These are phyloP conservation scores for Cinclus mexicanus DNA, from an alignment of 2,113 vertebrate species.

Conservation along the genomic window DNA sequence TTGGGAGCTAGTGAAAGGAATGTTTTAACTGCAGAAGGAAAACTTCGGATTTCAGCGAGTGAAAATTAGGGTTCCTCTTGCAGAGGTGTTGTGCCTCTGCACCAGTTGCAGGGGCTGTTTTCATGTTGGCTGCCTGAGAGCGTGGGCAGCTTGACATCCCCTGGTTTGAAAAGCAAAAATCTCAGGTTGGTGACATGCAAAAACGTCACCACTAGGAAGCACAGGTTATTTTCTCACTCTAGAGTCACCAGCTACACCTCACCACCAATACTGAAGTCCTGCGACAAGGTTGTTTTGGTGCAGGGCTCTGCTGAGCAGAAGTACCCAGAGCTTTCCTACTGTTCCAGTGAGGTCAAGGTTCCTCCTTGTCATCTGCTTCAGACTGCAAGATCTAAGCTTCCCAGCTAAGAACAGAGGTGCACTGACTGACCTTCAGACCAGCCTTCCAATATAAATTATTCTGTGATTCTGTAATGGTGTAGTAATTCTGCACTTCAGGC, in stretches of 20 bases:
- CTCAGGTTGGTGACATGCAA: background rate
- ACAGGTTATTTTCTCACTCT: background rate
- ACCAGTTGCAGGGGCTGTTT: background rate
- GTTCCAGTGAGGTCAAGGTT: background rate
- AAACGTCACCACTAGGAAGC: background rate
- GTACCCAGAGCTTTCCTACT: background rate
- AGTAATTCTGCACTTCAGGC: slow-evolving; percentile 10
- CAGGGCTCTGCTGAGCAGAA: background rate
- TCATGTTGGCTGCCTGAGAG: background rate
- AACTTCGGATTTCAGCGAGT: background rate
- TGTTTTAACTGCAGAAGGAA: background rate
- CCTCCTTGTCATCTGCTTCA: background rate
- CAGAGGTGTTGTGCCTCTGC: background rate
- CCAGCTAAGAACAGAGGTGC: background rate
- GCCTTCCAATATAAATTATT: background rate
- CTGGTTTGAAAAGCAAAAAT: background rate
- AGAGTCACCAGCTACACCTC: background rate
- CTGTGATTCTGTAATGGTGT: background rate
- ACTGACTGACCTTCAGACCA: background rate
- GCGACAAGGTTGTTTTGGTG: background rate
- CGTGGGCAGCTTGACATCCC: background rate
- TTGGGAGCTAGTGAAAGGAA: background rate
- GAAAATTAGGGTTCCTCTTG: background rate
- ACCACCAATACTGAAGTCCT: background rate
- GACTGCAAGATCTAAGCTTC: background rate